Conservation (phyloP, 2,888 invertebrate genomes). For the Erebia ligea region DNA sequence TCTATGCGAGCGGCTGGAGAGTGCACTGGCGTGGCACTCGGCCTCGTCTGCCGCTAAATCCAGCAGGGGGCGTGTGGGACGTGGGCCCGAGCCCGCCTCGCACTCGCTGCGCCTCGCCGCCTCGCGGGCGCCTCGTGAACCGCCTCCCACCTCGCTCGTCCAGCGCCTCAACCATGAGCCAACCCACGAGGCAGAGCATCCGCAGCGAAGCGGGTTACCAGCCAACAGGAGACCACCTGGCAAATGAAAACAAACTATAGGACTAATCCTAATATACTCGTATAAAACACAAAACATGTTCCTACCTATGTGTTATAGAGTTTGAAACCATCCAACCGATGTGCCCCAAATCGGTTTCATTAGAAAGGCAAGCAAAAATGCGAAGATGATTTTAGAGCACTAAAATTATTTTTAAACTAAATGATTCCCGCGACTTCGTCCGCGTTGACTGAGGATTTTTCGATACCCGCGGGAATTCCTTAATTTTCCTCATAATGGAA, state of each 20-base stretch:
- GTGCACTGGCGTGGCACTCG: slow-evolving; percentile 43
- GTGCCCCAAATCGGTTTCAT: no score
- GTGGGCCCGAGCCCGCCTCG: slow-evolving; percentile 53
- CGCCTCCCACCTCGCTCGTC: slow-evolving; percentile 91
- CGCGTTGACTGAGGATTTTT: no score
- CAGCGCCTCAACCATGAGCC: slow-evolving; percentile 93
- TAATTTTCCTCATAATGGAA: no score
- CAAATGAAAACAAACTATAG: background rate
- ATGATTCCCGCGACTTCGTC: no score
- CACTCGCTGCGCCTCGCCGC: slow-evolving; percentile 52
- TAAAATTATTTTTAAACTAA: no score
- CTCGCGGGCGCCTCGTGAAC: slow-evolving; percentile 63
- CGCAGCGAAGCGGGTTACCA: slow-evolving; percentile 91
- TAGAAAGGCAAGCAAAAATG: no score
- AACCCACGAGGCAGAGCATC: slow-evolving; percentile 92
- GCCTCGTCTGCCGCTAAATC: slow-evolving; percentile 88
- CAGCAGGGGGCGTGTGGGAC: slow-evolving; percentile 80
- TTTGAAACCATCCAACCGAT: no score
- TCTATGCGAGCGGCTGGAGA: background rate
- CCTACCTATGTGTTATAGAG: no score
- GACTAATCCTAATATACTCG: no score
- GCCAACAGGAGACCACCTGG: slow-evolving; percentile 88
- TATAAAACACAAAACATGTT: no score
- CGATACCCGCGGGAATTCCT: no score
- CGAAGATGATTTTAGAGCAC: no score